Evolutionary conservation across 2,888 invertebrate genomes (phyloP).

Genomic region (Melitaea athalia): DNA sequence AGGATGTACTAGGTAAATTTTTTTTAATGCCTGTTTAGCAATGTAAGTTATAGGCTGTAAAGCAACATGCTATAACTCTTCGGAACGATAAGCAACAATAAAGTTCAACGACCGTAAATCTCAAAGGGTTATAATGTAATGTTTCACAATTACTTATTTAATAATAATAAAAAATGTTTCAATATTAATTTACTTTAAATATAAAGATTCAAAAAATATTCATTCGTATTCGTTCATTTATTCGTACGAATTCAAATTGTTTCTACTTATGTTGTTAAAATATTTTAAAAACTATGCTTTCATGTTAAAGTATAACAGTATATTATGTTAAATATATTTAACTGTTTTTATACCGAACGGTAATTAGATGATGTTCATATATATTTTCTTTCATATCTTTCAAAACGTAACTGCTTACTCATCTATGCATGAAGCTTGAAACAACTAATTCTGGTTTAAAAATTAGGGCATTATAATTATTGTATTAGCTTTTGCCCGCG

Average conservation of each 20-base stretch:
- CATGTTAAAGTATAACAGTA: not conserved
- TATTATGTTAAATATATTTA: slow-evolving; percentile 2
- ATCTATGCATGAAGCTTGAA: slow-evolving; percentile 4
- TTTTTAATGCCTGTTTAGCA: not conserved
- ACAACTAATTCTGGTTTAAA: not conserved
- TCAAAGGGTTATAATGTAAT: no score
- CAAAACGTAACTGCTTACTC: not conserved
- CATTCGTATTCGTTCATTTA: no score
- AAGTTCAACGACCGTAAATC: no score
- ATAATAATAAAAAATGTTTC: no score
- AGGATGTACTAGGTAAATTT: not conserved
- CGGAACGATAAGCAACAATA: no score
- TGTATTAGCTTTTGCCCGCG: not conserved
- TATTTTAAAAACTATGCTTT: not conserved
- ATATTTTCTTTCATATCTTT: not conserved
- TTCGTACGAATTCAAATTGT: no score
- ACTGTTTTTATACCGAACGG: not conserved
- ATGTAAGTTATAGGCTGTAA: no score
- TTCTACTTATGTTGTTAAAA: not conserved
- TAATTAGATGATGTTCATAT: not conserved
- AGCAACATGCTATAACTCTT: no score
- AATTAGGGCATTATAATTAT: not conserved
- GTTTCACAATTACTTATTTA: no score
- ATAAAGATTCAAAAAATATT: no score
- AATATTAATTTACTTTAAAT: no score